Evolutionary conservation across 2,113 vertebrate species (phyloP).

Genomic region (Phasianus colchicus): DNA sequence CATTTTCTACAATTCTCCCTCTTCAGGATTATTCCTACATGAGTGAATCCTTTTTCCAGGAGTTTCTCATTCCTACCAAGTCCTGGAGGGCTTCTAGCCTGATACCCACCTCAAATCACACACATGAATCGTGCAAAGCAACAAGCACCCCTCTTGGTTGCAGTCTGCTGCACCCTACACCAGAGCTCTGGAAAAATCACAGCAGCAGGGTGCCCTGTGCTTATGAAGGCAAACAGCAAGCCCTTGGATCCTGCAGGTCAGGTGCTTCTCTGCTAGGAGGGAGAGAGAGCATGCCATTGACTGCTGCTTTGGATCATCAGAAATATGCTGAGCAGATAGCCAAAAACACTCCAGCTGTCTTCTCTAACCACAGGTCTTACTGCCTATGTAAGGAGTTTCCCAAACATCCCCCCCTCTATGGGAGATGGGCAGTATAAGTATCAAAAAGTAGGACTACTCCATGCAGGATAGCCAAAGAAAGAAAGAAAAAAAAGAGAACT

Average conservation of each 20-base stretch:
- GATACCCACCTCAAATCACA: neutral
- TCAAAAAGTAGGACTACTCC: neutral
- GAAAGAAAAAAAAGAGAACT: neutral
- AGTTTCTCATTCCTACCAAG: neutral
- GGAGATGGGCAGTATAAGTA: neutral
- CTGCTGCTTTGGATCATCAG: neutral
- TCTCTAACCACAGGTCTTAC: neutral
- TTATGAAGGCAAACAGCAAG: neutral
- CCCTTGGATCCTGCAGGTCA: neutral
- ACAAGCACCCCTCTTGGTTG: neutral
- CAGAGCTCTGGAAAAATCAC: neutral
- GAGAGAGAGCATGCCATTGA: rapidly evolving
- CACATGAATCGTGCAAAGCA: neutral
- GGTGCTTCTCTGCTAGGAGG: neutral
- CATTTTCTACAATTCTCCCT: neutral
- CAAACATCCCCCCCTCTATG: neutral
- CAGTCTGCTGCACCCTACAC: neutral
- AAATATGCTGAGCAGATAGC: neutral
- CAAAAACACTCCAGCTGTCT: neutral
- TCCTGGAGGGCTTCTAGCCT: neutral
- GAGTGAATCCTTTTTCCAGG: neutral
- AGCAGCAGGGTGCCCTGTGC: too few relatives aligned
- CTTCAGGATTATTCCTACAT: neutral
- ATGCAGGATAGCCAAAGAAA: neutral
- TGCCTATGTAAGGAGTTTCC: rapidly evolving